Percentiles rank a stretch among this genome's conserved stretches.
Conservation (phyloP, 2,797 vertebrate species). For the Danio choprae region DNA sequence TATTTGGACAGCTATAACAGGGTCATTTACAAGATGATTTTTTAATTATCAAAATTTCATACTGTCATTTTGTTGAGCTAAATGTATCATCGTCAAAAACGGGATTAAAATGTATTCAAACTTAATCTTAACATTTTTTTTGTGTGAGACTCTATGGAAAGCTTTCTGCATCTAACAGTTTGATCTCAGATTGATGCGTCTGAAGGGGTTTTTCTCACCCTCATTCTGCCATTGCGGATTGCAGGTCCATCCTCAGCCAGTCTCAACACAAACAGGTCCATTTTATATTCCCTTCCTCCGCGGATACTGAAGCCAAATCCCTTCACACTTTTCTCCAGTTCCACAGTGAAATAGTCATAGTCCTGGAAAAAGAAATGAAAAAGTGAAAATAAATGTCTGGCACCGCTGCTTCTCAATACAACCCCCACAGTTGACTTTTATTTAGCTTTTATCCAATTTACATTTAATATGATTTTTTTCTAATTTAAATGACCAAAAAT, state of each 20-base stretch:
- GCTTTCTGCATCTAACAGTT: background rate
- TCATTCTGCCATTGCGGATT: conserved; percentile 97
- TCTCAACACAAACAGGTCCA: conserved; percentile 97
- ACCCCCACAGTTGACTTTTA: background rate
- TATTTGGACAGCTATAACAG: too few relatives aligned
- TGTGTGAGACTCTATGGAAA: background rate
- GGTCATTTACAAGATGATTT: too few relatives aligned
- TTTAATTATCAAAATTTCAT: too few relatives aligned
- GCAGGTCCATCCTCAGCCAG: conserved; percentile 97
- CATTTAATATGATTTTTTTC: background rate
- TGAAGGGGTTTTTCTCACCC: conserved; percentile 80
- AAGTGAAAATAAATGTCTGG: background rate
- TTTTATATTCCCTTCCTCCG: conserved; percentile 98
- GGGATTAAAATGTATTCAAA: background rate
- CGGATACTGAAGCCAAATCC: conserved; percentile 99
- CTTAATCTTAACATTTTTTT: background rate
- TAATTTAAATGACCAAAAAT: background rate
- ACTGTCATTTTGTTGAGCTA: too few relatives aligned
- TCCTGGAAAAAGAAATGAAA: conserved; percentile 77
- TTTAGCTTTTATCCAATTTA: background rate
- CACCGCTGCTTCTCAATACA: background rate
- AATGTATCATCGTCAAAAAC: too few relatives aligned
- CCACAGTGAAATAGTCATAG: conserved; percentile 98
- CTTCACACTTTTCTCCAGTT: conserved; percentile 97
- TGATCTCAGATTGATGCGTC: conserved; percentile 7